phyloP scores from a whole-genome alignment of 2,797 vertebrate genomes.

The Chelidonichthys spinosus region DNA sequence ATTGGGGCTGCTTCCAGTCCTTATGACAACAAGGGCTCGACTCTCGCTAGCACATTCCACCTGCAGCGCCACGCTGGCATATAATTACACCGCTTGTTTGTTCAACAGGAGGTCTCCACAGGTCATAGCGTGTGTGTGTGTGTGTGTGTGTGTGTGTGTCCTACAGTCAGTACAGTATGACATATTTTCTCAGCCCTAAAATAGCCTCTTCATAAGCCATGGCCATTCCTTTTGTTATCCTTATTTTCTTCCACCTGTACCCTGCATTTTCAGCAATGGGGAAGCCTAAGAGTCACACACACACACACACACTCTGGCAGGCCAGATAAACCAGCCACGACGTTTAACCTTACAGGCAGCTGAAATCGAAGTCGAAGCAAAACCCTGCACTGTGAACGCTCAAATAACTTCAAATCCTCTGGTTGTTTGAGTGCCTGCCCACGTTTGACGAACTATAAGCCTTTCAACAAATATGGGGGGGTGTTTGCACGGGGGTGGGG shows the following conservation, averaged over 20 bases:
- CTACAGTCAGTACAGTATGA: conserved; percentile 55
- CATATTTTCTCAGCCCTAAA: conserved; percentile 67
- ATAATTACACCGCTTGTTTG: conserved; percentile 75
- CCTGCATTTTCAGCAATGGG: conserved; percentile 51
- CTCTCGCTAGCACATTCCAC: conserved; percentile 74
- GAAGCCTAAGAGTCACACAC: conserved; percentile 53
- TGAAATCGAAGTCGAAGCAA: conserved; percentile 24
- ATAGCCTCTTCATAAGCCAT: conserved; percentile 59
- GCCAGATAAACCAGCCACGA: conserved; percentile 45
- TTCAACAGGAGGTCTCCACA: conserved; percentile 65
- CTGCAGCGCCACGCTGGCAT: conserved; percentile 60
- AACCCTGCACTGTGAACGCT: neutral
- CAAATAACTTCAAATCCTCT: conserved; percentile 14
- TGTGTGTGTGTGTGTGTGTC: conserved; percentile 21
- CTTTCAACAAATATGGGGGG: conserved; percentile 22
- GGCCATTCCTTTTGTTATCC: conserved; percentile 51
- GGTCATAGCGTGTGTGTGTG: conserved; percentile 46
- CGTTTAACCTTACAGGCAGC: conserved; percentile 30
- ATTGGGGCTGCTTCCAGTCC: conserved; percentile 63
- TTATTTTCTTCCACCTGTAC: conserved; percentile 38
- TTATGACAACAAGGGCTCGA: conserved; percentile 72
- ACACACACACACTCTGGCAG: conserved; percentile 10
- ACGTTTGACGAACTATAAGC: conserved; percentile 60
- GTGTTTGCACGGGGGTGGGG: conserved; percentile 44
- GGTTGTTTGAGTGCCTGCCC: conserved; percentile 18